These are phyloP conservation scores for Rhynchotus rufescens DNA, from an alignment of 2,797 vertebrate genomes.

Conservation along the genomic window DNA sequence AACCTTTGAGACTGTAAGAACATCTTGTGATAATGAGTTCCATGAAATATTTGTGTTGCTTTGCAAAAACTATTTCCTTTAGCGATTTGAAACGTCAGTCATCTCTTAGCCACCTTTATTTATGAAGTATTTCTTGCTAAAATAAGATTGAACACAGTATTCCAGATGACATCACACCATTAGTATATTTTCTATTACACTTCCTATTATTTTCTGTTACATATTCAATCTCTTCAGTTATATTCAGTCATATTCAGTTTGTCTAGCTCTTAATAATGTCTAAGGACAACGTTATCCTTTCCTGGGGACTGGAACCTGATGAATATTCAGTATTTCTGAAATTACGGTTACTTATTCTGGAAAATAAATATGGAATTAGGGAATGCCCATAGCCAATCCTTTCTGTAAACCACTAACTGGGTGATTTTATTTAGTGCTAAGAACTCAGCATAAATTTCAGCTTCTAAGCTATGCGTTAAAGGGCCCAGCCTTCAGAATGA, in stretches of 20 bases:
- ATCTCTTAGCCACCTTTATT: neutral
- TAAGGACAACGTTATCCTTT: neutral
- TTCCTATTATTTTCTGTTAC: no score
- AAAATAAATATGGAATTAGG: neutral
- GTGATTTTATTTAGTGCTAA: neutral
- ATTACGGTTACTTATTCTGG: neutral
- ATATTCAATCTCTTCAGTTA: neutral
- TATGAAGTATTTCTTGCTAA: neutral
- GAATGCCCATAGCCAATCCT: neutral
- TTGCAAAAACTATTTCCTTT: neutral
- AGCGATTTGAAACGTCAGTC: neutral
- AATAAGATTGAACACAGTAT: neutral
- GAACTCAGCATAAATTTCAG: neutral
- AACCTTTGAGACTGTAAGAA: neutral
- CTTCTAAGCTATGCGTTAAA: neutral
- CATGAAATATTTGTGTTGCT: neutral
- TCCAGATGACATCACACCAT: conserved; percentile 8
- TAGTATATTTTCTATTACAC: neutral
- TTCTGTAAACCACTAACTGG: neutral
- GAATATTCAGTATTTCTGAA: neutral
- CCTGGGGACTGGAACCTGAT: neutral
- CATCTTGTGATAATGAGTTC: conserved; percentile 16
- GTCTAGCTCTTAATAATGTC: neutral
- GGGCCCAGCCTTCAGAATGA: neutral
- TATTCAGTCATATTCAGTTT: neutral